phyloP scores from a whole-genome alignment of 2,797 vertebrate genomes.

The Acanthis flammea region DNA sequence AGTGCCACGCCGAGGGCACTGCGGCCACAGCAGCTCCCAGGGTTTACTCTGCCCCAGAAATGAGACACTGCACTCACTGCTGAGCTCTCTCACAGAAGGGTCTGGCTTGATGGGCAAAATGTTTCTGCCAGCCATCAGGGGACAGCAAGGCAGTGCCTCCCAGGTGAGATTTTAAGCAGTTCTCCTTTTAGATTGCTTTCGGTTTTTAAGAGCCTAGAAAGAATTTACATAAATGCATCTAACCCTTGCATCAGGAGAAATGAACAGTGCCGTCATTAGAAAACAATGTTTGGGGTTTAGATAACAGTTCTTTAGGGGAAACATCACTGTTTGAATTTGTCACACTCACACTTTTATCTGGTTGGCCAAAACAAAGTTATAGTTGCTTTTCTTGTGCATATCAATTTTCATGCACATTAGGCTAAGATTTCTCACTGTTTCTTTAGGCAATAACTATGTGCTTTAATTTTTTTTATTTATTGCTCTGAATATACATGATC shows the following conservation, averaged over 20 bases:
- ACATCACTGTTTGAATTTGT: neutral
- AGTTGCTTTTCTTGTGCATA: neutral
- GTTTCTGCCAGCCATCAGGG: neutral
- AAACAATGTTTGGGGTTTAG: neutral
- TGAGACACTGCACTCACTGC: neutral
- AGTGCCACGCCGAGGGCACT: conserved; percentile 36
- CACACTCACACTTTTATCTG: neutral
- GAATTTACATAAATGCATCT: neutral
- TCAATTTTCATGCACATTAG: neutral
- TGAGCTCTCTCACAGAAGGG: neutral
- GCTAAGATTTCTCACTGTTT: neutral
- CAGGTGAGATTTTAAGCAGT: conserved; percentile 52
- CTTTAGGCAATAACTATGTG: neutral
- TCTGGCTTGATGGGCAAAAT: neutral
- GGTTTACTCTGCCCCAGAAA: neutral
- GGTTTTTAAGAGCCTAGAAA: neutral
- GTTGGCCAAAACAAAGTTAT: neutral
- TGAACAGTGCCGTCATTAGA: neutral
- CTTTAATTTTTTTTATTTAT: neutral
- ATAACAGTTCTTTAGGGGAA: neutral
- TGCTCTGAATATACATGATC: neutral
- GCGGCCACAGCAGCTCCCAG: neutral
- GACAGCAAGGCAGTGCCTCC: neutral
- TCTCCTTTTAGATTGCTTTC: neutral
- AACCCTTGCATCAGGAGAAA: neutral